A percentile compares a stretch with the other conserved stretches of the same genome.
Conservation (phyloP, 2,113 vertebrate genomes). For the Scytalopus superciliaris region DNA sequence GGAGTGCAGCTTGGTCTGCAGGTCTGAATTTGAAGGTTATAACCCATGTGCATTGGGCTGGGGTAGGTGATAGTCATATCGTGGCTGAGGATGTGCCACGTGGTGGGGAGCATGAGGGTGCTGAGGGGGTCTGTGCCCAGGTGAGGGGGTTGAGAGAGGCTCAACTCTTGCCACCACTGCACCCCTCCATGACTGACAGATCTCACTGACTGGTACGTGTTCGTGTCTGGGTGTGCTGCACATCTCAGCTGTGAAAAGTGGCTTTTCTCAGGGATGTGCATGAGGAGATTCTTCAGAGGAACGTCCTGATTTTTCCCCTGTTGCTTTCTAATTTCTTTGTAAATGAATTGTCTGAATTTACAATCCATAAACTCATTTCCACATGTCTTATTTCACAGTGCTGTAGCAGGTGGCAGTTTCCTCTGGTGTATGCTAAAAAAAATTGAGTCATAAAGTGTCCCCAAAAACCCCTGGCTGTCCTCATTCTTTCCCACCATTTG, state of each 20-base stretch:
- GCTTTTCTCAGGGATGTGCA: accelerated
- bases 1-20: background rate
- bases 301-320: background rate
- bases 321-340: background rate
- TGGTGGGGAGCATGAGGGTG: background rate
- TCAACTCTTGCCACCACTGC: accelerated
- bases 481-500: background rate
- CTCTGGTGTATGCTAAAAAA: background rate
- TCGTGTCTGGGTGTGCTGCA: background rate
- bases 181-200: background rate
- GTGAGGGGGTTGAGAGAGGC: background rate
- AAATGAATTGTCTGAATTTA: background rate
- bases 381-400: background rate
- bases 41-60: accelerated
- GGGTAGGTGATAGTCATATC: background rate
- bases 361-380: background rate
- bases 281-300: background rate
- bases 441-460: background rate
- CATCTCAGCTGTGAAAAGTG: background rate
- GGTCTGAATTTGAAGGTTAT: background rate
- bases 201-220: accelerated
- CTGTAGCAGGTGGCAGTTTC: background rate
- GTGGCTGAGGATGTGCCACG: accelerated
- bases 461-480: background rate
- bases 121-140: background rate